Conservation (phyloP, 2,888 invertebrate species). For the Andrena trimmerana region DNA sequence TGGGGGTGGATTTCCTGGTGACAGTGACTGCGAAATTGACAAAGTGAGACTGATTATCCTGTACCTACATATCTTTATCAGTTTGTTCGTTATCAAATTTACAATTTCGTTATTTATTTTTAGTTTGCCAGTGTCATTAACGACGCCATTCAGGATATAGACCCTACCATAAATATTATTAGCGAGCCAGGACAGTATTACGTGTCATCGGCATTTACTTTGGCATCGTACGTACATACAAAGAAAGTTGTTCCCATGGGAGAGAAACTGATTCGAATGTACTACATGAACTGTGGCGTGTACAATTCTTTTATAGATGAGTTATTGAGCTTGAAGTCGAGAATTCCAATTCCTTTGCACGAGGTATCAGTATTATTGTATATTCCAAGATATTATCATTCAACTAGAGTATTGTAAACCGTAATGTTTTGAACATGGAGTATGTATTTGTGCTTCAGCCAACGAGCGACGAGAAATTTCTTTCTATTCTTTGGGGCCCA, state of each 20-base stretch:
- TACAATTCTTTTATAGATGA: conserved; percentile 88
- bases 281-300: conserved; percentile 88
- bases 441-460: conserved; percentile 48
- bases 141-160: conserved; percentile 85
- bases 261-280: conserved; percentile 83
- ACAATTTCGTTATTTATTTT: conserved; percentile 19
- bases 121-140: conserved; percentile 85
- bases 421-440: not conserved
- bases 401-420: not conserved
- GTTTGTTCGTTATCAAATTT: conserved; percentile 15
- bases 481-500: conserved; percentile 87
- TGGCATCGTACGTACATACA: conserved; percentile 86
- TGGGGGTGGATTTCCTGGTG: conserved; percentile 88
- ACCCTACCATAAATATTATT: conserved; percentile 85
- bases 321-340: conserved; percentile 70
- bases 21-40: conserved; percentile 73
- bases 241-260: conserved; percentile 83
- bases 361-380: conserved; percentile 47
- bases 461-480: conserved; percentile 67
- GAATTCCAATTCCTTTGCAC: conserved; percentile 70
- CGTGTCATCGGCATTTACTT: conserved; percentile 87
- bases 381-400: not conserved
- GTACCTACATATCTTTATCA: too few relatives aligned
- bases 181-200: conserved; percentile 89
- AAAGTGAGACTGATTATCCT: conserved; percentile 26